Percentiles rank a stretch among this genome's conserved stretches.
Evolutionary conservation across 2,797 vertebrate species (phyloP).

Genomic region (Bovichtus variegatus): DNA sequence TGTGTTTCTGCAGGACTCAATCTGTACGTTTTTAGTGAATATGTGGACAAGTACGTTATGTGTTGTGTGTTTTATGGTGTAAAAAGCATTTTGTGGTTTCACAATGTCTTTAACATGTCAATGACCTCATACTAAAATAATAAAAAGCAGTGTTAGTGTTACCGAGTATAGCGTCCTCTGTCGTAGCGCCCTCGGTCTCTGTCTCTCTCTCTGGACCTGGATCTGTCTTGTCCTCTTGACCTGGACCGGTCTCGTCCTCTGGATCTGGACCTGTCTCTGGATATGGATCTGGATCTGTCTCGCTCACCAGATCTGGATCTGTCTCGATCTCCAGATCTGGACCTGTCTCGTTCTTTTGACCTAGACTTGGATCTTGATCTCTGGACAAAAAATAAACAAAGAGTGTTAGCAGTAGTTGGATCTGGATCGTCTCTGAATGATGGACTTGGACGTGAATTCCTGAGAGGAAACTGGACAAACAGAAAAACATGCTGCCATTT

Average conservation of each 20-base stretch:
- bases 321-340: slow-evolving; percentile 22
- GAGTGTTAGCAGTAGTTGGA: not conserved
- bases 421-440: not conserved
- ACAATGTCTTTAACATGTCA: not conserved
- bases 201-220: slow-evolving; percentile 55
- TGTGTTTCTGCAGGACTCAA: not conserved
- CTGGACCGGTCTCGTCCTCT: slow-evolving; percentile 31
- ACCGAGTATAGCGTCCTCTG: slow-evolving; percentile 73
- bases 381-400: slow-evolving; percentile 33
- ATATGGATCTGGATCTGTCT: slow-evolving; percentile 36
- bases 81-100: not conserved
- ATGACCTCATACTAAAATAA: not conserved
- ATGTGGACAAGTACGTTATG: not conserved
- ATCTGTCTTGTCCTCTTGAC: slow-evolving; percentile 51
- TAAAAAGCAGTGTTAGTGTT: slow-evolving; percentile 14
- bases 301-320: slow-evolving; percentile 43
- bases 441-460: not conserved
- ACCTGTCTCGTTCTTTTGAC: slow-evolving; percentile 36
- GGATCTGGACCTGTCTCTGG: slow-evolving; percentile 8
- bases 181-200: slow-evolving; percentile 64
- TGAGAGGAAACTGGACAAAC: not conserved
- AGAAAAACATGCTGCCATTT: slow-evolving; percentile 5
- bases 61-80: not conserved
- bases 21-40: not conserved
- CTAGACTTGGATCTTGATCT: slow-evolving; percentile 36